Evolutionary conservation across 2,888 invertebrate genomes (phyloP).

Genomic region (Glaucopsyche alexis): DNA sequence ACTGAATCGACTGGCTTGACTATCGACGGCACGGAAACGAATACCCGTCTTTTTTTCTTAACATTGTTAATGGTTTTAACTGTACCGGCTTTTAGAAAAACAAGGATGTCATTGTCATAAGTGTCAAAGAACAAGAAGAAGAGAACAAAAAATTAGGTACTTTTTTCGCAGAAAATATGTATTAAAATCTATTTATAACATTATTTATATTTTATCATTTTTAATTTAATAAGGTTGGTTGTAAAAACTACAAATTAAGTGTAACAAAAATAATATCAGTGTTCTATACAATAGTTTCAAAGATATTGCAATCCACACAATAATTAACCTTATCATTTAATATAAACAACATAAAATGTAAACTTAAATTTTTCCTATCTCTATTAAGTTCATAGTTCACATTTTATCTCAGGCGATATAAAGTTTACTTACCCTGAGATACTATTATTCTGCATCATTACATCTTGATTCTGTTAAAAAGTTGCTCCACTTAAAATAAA

Average conservation of each 20-base stretch:
- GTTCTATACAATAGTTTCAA: not conserved
- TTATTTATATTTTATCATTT: not conserved
- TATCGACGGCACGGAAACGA: no score
- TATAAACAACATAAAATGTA: slow-evolving; percentile 10
- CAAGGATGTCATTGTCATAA: no score
- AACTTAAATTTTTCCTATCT: slow-evolving; percentile 21
- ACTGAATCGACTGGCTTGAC: no score
- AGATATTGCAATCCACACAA: not conserved
- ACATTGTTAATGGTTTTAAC: no score
- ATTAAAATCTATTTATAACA: not conserved
- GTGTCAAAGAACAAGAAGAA: not conserved
- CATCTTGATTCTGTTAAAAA: not conserved
- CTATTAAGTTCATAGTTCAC: slow-evolving; percentile 21
- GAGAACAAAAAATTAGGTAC: not conserved
- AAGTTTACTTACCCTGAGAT: slow-evolving; percentile 12
- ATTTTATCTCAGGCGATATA: slow-evolving; percentile 1
- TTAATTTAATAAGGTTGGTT: not conserved
- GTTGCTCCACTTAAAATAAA: not conserved
- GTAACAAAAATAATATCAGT: not conserved
- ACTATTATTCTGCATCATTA: slow-evolving; percentile 3
- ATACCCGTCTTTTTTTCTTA: no score
- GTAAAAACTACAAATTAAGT: not conserved
- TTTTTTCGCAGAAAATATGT: not conserved
- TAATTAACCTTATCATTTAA: not conserved
- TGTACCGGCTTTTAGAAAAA: no score